These are phyloP conservation scores for Centropus bengalensis DNA, from an alignment of 2,113 vertebrate species.

Conservation along the genomic window DNA sequence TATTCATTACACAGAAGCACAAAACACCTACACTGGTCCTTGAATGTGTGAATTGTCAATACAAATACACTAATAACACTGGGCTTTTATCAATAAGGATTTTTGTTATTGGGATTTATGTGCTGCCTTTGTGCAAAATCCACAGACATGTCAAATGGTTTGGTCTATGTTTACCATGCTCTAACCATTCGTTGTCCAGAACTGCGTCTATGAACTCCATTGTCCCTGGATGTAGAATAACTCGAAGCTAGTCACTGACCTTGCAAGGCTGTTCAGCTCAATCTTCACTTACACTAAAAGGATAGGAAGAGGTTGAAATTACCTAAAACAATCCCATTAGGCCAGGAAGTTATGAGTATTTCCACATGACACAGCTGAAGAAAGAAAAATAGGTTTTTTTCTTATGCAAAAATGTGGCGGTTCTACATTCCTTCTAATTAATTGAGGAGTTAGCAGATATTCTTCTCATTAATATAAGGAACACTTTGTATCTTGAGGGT, in stretches of 20 bases:
- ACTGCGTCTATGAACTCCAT: not conserved
- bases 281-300: not conserved
- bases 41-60: not conserved
- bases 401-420: not conserved
- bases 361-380: not conserved
- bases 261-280: not conserved
- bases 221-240: fast-evolving
- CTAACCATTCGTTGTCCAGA: not conserved
- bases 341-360: not conserved
- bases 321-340: not conserved
- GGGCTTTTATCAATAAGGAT: not conserved
- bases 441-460: not conserved
- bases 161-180: not conserved
- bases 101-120: not conserved
- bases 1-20: not conserved
- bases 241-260: not conserved
- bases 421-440: not conserved
- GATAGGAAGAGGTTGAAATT: not conserved
- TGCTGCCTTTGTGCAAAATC: not conserved
- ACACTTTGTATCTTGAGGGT: not conserved
- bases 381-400: not conserved
- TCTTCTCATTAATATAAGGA: not conserved
- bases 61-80: not conserved
- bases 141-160: not conserved
- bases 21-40: not conserved